A percentile compares a stretch with the other conserved stretches of the same genome.
Evolutionary conservation across 1,140 invertebrate species (phyloP).

Genomic region (Drosophila bifasciata): DNA sequence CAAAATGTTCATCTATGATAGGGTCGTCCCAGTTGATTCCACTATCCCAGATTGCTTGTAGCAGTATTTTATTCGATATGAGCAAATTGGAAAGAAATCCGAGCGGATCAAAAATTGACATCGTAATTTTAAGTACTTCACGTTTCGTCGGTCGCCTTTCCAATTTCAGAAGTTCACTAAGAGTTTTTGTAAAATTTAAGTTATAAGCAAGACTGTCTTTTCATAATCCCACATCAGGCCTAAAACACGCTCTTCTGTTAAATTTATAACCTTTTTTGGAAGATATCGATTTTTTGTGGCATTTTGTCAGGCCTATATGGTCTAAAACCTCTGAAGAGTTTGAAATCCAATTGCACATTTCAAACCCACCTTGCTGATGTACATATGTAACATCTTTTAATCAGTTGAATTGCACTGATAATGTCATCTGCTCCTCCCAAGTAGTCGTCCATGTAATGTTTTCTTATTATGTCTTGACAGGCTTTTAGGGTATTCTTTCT

Average conservation of each 20-base stretch:
- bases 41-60: slow-evolving; percentile 27
- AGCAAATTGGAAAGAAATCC: slow-evolving; percentile 3
- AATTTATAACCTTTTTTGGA: slow-evolving; percentile 9
- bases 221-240: slow-evolving; percentile 29
- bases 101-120: not conserved
- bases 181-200: too few relatives aligned
- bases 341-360: slow-evolving; percentile 35
- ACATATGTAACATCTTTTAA: slow-evolving; percentile 17
- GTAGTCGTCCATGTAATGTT: slow-evolving; percentile 84
- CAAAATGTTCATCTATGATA: slow-evolving; percentile 4
- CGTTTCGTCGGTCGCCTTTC: slow-evolving; percentile 19
- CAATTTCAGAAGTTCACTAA: slow-evolving; percentile 14
- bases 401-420: slow-evolving; percentile 30
- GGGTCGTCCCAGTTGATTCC: slow-evolving; percentile 16
- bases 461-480: slow-evolving; percentile 51
- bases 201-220: too few relatives aligned
- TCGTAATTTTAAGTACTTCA: slow-evolving; percentile 16
- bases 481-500: slow-evolving; percentile 40
- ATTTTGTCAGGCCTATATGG: not conserved
- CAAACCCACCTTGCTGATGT: slow-evolving; percentile 20
- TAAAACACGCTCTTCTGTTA: slow-evolving; percentile 21
- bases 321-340: slow-evolving; percentile 29
- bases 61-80: slow-evolving; percentile 1
- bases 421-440: slow-evolving; percentile 54
- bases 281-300: not conserved